Evolutionary conservation across 2,797 vertebrate genomes (phyloP).

Genomic region (Acanthornis magna): DNA sequence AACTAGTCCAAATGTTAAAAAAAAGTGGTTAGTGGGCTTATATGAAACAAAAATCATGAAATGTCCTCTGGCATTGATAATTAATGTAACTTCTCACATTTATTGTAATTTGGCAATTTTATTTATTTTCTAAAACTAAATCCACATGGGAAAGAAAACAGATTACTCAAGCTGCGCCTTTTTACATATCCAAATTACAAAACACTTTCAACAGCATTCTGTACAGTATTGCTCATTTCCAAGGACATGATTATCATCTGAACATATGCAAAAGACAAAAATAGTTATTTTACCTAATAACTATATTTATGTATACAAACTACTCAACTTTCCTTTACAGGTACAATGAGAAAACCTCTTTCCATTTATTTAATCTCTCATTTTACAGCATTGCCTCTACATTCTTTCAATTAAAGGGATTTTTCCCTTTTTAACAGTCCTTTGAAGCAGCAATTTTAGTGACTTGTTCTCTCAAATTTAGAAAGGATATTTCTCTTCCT

Average conservation of each 20-base stretch:
- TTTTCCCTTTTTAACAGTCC: not conserved
- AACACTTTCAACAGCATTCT: not conserved
- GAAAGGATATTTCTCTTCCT: not conserved
- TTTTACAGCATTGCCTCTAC: not conserved
- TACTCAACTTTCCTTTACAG: not conserved
- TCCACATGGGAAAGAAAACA: not conserved
- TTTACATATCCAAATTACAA: slow-evolving; percentile 6
- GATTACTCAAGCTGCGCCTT: not conserved
- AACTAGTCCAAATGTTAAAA: not conserved
- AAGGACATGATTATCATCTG: not conserved
- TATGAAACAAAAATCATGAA: not conserved
- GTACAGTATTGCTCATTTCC: not conserved
- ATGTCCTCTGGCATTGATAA: not conserved
- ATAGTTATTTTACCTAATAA: slow-evolving; percentile 2
- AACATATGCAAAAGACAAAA: not conserved
- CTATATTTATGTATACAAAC: not conserved
- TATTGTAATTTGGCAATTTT: not conserved
- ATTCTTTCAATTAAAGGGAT: not conserved
- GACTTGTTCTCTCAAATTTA: not conserved
- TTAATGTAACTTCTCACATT: not conserved
- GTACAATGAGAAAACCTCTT: not conserved
- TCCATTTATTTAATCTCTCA: not conserved
- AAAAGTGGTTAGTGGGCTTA: not conserved
- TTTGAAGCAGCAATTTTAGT: not conserved
- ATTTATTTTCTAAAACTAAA: not conserved